These are phyloP conservation scores for Drosophila villosipedis DNA, from an alignment of 2,888 invertebrate genomes.

Conservation along the genomic window DNA sequence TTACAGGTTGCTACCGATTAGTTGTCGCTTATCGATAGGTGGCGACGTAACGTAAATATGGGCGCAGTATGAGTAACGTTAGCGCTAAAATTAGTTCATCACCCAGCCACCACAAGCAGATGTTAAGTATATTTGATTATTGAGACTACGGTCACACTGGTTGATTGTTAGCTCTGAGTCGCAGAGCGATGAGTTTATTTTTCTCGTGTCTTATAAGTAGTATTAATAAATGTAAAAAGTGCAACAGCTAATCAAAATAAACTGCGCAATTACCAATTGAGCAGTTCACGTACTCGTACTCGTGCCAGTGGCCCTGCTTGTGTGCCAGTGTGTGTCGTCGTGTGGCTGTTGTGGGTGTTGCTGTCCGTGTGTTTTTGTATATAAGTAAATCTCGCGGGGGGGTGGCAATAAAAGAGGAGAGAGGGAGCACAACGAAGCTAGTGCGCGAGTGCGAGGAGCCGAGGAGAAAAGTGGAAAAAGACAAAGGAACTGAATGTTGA, in stretches of 20 bases:
- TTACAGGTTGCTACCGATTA: constrained; percentile 23
- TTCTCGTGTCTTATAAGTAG: constrained; percentile 29
- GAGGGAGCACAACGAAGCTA: constrained; percentile 37
- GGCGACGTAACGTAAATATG: not conserved
- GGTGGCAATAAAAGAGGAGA: constrained; percentile 18
- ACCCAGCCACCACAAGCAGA: constrained; percentile 17
- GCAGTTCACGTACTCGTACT: constrained; percentile 30
- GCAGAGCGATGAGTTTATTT: constrained; percentile 43
- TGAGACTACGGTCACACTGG: constrained; percentile 35
- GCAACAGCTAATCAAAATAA: constrained; percentile 44
- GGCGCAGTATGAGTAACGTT: constrained; percentile 1
- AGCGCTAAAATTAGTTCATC: constrained; percentile 9
- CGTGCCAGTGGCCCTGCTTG: constrained; percentile 26
- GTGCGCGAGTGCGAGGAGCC: constrained; percentile 47
- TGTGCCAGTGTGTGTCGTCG: constrained; percentile 20
- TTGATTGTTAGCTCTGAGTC: constrained; percentile 34
- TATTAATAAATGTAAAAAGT: constrained; percentile 48
- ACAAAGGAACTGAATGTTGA: constrained; percentile 52
- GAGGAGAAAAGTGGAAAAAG: constrained; percentile 47
- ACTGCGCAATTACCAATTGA: constrained; percentile 56
- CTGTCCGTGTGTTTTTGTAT: constrained; percentile 25
- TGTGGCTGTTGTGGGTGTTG: constrained; percentile 34
- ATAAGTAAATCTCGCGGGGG: constrained; percentile 21
- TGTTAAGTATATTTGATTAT: constrained; percentile 11
- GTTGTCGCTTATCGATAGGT: not conserved